phyloP scores from a whole-genome alignment of 1,140 invertebrate species.

The Drosophila sucinea region DNA sequence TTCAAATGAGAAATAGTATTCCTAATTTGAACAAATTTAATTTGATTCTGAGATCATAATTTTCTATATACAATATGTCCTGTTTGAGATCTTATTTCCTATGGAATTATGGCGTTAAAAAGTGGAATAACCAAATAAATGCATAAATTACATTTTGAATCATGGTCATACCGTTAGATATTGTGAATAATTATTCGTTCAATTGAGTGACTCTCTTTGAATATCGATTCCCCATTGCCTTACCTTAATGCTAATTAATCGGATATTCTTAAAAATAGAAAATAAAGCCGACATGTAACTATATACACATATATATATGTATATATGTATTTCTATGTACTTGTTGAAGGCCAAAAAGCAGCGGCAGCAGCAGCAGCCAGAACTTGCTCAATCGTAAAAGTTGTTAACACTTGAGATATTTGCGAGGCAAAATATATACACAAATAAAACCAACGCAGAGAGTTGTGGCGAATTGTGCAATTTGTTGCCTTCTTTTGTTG shows the following conservation, averaged over 20 bases:
- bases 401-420: conserved; percentile 14
- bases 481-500: conserved; percentile 43
- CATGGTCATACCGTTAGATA: not conserved
- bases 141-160: not conserved
- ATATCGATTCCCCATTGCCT: conserved; percentile 1
- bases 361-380: not conserved
- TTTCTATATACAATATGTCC: too few species aligned
- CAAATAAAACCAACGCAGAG: conserved; percentile 1
- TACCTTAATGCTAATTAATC: conserved; percentile 11
- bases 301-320: not conserved
- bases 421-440: not conserved
- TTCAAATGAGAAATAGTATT: too few species aligned
- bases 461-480: conserved; percentile 55
- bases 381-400: conserved; percentile 11
- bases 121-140: too few species aligned
- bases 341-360: conserved; percentile 5
- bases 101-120: too few species aligned
- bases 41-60: too few species aligned
- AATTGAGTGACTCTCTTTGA: conserved; percentile 4
- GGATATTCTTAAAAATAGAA: conserved; percentile 14
- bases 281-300: conserved; percentile 11
- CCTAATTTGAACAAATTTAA: too few species aligned
- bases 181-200: not conserved
- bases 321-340: not conserved
- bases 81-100: too few species aligned